Base-by-base conservation (phyloP, 2,888 invertebrate genomes). In the Himalopsyche japonica region DNA sequence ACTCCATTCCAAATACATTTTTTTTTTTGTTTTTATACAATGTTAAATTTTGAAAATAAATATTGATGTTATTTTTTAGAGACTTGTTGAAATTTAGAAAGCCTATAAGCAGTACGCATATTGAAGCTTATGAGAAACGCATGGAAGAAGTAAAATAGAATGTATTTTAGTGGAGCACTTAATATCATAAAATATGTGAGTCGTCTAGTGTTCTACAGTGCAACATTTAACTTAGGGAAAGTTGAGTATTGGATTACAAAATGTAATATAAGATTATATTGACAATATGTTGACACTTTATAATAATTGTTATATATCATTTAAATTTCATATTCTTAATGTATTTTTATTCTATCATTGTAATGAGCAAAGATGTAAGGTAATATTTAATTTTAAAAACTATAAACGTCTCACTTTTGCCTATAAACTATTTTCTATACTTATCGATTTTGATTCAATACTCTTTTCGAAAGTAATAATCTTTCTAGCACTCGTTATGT, bases 401-500 rank as follows among this genome's bases (percentile, higher is more conserved):
- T 57, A 57, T 57, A 57, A 57, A 57, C 24, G 20, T 57, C 57
- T 57, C 57, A 57, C 57, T 57, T 57, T 57, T 57, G 57, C 57
- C 57, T 57, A 15, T 57, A 57, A 57, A 57, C 57, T 32, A 76
- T 76, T 76, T 76, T 76, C 34, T 76, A 34, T 27, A 27, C 20
- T 27, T 27, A 70, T 20, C 8, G 30, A 34, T 76, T 30, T 76
- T 34, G 30, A 34, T 30, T n/a, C 76, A 7, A 76, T 76, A 30
- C 32, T 76, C 30, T 30, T 70, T 37, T 76, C 10, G 34, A 76
- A 76, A 27, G 30, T 32, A 30, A 32, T 20, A 24, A 57, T 57
- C 57, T 57, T 57, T 43, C n/a, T 57, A 57, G 78, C 78, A 78
- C 78, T 78, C 43, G 78, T 78, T 78, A 78, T 43, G 78, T 78